phyloP scores from a whole-genome alignment of 2,888 invertebrate species.

The Neuroscelio doddi region DNA sequence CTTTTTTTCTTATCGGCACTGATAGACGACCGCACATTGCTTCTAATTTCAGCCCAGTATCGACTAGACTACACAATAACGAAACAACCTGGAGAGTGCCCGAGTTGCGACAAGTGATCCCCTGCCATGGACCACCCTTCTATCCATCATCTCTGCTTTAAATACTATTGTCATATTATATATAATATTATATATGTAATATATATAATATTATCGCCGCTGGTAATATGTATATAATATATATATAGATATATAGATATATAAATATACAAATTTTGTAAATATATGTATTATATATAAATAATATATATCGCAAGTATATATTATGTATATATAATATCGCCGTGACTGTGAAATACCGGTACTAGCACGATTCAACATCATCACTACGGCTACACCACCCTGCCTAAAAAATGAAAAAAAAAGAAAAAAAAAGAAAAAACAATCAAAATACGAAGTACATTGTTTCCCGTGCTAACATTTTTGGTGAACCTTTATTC shows the following conservation, averaged over 20 bases:
- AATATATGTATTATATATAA: conserved; percentile 44
- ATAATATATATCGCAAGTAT: conserved; percentile 42
- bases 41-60: conserved; percentile 70
- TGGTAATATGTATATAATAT: conserved; percentile 45
- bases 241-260: conserved; percentile 26
- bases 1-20: conserved; percentile 45
- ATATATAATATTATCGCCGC: conserved; percentile 41
- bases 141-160: conserved; percentile 42
- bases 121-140: conserved; percentile 61
- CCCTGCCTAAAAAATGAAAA: conserved; percentile 37
- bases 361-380: conserved; percentile 45
- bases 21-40: conserved; percentile 45
- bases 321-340: conserved; percentile 47
- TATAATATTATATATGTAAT: conserved; percentile 46
- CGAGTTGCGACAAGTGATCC: conserved; percentile 73
- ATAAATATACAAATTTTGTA: conserved; percentile 24
- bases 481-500: conserved; percentile 53
- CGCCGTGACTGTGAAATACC: conserved; percentile 50
- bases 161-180: conserved; percentile 46
- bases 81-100: conserved; percentile 71
- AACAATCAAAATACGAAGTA: conserved; percentile 29
- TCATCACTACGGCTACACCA: conserved; percentile 41
- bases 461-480: conserved; percentile 56
- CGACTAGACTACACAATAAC: conserved; percentile 71
- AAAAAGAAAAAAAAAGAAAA: conserved; percentile 41